A percentile compares a stretch with the other conserved stretches of the same genome.
These are phyloP conservation scores for Tiaroga cobitis DNA, from an alignment of 2,797 vertebrate genomes.

Conservation along the genomic window DNA sequence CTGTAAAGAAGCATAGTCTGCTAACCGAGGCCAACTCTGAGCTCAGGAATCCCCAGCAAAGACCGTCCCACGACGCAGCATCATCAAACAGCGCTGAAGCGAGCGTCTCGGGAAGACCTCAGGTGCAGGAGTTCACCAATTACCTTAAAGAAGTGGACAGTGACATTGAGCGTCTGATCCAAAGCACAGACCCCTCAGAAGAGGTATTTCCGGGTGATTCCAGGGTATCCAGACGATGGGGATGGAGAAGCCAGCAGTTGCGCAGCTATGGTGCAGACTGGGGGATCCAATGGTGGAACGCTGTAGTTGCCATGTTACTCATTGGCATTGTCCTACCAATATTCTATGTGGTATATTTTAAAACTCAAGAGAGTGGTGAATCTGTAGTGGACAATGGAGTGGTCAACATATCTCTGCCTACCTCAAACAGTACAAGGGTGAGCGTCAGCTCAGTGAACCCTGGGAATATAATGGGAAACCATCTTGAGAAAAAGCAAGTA, in stretches of 20 bases:
- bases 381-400: conserved; percentile 41
- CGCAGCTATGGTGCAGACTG: conserved; percentile 81
- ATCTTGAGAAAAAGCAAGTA: conserved; percentile 45
- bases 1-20: conserved; percentile 85
- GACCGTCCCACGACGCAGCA: conserved; percentile 34
- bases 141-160: conserved; percentile 88
- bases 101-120: neutral
- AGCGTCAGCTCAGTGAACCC: conserved; percentile 22
- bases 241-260: conserved; percentile 52
- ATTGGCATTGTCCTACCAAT: conserved; percentile 89
- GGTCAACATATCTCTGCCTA: conserved; percentile 31
- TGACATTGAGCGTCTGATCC: conserved; percentile 83
- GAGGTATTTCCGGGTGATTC: conserved; percentile 57
- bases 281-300: conserved; percentile 96
- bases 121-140: conserved; percentile 69
- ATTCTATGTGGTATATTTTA: conserved; percentile 94
- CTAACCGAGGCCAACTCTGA: conserved; percentile 78
- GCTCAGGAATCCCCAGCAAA: conserved; percentile 52
- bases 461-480: conserved; percentile 49
- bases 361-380: conserved; percentile 76
- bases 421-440: conserved; percentile 60
- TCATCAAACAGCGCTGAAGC: conserved; percentile 22
- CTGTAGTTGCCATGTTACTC: conserved; percentile 90
- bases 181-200: conserved; percentile 71
- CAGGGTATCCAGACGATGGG: conserved; percentile 52